A percentile compares a stretch with the other conserved stretches of the same genome.
Conservation (phyloP, 2,797 vertebrate genomes). For the Diplodus sargus region DNA sequence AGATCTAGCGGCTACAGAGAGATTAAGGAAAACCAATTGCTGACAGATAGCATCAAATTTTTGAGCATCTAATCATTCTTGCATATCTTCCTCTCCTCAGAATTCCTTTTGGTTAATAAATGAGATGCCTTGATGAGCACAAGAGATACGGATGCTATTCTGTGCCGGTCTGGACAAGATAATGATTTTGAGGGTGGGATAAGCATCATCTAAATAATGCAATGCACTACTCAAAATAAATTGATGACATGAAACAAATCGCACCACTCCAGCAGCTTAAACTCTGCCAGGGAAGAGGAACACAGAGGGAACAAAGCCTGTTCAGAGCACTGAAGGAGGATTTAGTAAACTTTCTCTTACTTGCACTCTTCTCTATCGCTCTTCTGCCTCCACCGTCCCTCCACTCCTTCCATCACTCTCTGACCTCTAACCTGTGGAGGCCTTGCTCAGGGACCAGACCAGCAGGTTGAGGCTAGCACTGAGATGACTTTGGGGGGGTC, state of each 20-base stretch:
- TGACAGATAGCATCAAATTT: slow-evolving; percentile 79
- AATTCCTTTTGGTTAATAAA: slow-evolving; percentile 80
- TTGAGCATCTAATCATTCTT: slow-evolving; percentile 75
- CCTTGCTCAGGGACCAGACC: slow-evolving; percentile 61
- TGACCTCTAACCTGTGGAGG: slow-evolving; percentile 69
- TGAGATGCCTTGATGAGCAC: slow-evolving; percentile 77
- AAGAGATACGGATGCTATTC: slow-evolving; percentile 73
- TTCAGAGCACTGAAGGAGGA: slow-evolving; percentile 31
- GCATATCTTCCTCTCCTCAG: slow-evolving; percentile 71
- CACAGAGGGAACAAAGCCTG: slow-evolving; percentile 55
- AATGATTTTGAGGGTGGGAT: slow-evolving; percentile 74
- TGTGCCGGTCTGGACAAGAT: slow-evolving; percentile 69
- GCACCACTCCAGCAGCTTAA: slow-evolving; percentile 64
- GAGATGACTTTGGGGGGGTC: slow-evolving; percentile 75
- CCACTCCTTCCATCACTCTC: slow-evolving; percentile 44
- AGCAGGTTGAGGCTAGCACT: slow-evolving; percentile 68
- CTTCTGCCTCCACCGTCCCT: slow-evolving; percentile 16
- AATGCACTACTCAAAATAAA: slow-evolving; percentile 75
- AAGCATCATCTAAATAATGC: slow-evolving; percentile 79
- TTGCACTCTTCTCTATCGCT: background rate
- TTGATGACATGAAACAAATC: slow-evolving; percentile 75
- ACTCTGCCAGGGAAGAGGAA: slow-evolving; percentile 46
- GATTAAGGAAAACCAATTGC: slow-evolving; percentile 78
- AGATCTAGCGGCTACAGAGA: slow-evolving; percentile 76
- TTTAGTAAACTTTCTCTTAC: slow-evolving; percentile 47